phyloP scores from a whole-genome alignment of 1,140 invertebrate genomes.

The Achatina immaculata region DNA sequence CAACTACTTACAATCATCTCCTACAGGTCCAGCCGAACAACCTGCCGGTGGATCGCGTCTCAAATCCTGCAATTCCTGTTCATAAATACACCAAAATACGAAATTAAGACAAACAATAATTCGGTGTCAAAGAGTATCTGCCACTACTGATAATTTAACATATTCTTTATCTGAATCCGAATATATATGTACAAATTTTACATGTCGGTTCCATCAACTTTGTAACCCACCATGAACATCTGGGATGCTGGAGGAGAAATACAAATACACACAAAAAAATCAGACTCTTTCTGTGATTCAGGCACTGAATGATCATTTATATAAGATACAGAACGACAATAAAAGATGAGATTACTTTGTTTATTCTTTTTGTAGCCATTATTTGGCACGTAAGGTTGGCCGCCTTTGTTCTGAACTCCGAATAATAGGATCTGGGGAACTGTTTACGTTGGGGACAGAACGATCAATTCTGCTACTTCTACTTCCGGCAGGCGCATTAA shows the following conservation, averaged over 20 bases:
- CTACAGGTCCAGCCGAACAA: conserved; percentile 71
- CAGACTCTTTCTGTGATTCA: too few relatives aligned
- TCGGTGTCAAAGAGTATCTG: too few relatives aligned
- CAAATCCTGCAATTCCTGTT: conserved; percentile 69
- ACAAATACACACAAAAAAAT: too few relatives aligned
- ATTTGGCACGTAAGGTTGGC: background rate
- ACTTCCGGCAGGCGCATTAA: background rate
- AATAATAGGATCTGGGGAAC: background rate
- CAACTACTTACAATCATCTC: conserved; percentile 69
- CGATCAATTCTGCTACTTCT: background rate
- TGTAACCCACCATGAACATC: too few relatives aligned
- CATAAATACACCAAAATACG: too few relatives aligned
- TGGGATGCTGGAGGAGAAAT: too few relatives aligned
- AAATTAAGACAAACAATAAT: too few relatives aligned
- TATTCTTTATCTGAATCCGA: too few relatives aligned
- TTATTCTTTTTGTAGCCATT: conserved; percentile 12
- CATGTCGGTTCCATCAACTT: too few relatives aligned
- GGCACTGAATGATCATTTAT: too few relatives aligned
- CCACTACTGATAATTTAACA: too few relatives aligned
- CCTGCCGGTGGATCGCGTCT: conserved; percentile 70
- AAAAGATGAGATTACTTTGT: background rate
- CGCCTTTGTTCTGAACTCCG: conserved; percentile 8
- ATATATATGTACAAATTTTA: too few relatives aligned
- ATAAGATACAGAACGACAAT: background rate
- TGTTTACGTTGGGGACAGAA: conserved; percentile 18